A percentile compares a stretch with the other conserved stretches of the same genome.
Conservation (phyloP, 2,113 vertebrate genomes). For the Erythrolamprus reginae region DNA sequence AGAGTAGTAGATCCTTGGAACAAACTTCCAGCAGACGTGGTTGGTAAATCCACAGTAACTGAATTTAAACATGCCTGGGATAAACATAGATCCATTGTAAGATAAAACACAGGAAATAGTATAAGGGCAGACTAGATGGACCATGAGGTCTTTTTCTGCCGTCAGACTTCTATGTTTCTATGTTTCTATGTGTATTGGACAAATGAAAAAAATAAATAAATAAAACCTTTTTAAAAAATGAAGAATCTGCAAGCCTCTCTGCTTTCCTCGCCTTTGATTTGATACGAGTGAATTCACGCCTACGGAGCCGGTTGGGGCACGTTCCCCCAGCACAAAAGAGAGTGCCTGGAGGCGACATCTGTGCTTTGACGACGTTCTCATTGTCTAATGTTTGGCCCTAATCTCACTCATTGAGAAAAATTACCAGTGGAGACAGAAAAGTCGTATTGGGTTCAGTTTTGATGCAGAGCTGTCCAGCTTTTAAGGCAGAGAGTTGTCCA, state of each 20-base stretch:
- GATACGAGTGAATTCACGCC: neutral
- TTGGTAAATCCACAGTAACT: no score
- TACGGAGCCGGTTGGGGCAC: neutral
- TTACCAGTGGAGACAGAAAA: neutral
- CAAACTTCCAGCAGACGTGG: no score
- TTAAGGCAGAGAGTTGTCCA: neutral
- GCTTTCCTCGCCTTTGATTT: neutral
- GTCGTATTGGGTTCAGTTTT: neutral
- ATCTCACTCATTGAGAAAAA: neutral
- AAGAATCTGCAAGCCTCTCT: neutral
- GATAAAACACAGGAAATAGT: no score
- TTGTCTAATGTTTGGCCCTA: neutral
- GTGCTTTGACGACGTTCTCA: neutral
- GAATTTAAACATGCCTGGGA: no score
- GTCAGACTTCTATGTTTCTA: no score
- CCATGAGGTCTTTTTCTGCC: no score
- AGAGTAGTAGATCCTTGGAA: no score
- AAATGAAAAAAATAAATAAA: no score
- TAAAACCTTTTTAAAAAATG: no score
- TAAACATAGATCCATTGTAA: no score
- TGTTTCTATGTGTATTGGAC: no score
- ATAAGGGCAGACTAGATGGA: no score
- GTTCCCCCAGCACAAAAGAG: neutral
- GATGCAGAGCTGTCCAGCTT: neutral
- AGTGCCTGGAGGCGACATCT: neutral